phyloP scores from a whole-genome alignment of 2,113 vertebrate species.

The Hystrix brachyura region DNA sequence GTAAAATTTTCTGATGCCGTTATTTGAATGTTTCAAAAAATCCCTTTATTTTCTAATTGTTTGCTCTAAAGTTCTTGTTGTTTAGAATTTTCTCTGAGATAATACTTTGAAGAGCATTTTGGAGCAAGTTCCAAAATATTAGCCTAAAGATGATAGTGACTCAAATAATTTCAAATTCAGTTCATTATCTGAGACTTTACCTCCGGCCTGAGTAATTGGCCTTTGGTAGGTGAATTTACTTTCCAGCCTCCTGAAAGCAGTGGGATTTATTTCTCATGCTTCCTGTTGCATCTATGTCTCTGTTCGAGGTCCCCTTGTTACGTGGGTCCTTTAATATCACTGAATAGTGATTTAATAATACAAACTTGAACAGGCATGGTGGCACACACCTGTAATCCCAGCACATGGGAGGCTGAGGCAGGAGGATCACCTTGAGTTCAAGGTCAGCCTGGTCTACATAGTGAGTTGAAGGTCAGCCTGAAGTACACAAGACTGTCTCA shows the following conservation, averaged over 20 bases:
- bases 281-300: background rate
- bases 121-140: background rate
- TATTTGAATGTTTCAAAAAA: background rate
- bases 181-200: background rate
- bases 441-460: background rate
- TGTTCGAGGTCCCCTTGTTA: background rate
- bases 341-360: background rate
- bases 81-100: background rate
- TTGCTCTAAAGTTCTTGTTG: background rate
- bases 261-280: background rate
- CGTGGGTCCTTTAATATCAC: background rate
- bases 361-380: background rate
- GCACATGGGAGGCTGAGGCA: background rate
- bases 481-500: background rate
- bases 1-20: background rate
- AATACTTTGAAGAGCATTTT: conserved; percentile 15
- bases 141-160: background rate
- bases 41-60: background rate
- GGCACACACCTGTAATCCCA: background rate
- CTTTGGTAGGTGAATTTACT: background rate
- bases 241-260: background rate
- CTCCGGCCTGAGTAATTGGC: background rate
- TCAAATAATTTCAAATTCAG: background rate
- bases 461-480: background rate
- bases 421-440: background rate